Evolutionary conservation across 2,888 invertebrate species (phyloP).

Genomic region (Acanthosepion esculentum): DNA sequence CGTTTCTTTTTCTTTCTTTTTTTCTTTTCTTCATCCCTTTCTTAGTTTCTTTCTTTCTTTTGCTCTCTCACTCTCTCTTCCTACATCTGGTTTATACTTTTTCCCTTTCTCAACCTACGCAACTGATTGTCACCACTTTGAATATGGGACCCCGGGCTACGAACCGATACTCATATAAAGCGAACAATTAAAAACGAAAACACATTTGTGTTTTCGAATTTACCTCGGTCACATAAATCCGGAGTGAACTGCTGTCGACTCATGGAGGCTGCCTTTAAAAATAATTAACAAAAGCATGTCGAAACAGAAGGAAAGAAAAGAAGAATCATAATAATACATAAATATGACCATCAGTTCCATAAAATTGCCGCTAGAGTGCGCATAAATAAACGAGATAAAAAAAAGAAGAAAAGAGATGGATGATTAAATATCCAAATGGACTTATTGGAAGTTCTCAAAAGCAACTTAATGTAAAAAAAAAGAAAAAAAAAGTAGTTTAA

Average conservation of each 20-base stretch:
- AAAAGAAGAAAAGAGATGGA: neutral
- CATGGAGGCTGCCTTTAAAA: neutral
- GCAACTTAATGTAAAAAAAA: neutral
- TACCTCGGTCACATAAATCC: neutral
- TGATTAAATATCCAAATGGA: neutral
- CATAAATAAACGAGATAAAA: neutral
- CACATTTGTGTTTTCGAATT: too few species aligned
- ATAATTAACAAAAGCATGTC: neutral
- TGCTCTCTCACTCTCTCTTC: neutral
- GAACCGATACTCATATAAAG: neutral
- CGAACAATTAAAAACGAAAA: neutral
- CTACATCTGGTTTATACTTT: neutral
- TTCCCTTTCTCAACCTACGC: neutral
- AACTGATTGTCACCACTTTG: neutral
- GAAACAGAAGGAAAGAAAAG: neutral
- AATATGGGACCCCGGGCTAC: neutral
- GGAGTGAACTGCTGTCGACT: neutral
- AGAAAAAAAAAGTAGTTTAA: neutral
- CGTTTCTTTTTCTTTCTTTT: neutral
- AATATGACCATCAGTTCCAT: neutral
- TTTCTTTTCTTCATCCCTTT: neutral
- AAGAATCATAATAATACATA: neutral
- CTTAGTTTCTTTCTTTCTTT: neutral
- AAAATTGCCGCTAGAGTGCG: neutral
- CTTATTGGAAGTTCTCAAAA: neutral